Evolutionary conservation across 2,888 invertebrate genomes (phyloP), one percentile per base, ranked within the genome.

Genomic region (Drosophila fulvimacula): DNA sequence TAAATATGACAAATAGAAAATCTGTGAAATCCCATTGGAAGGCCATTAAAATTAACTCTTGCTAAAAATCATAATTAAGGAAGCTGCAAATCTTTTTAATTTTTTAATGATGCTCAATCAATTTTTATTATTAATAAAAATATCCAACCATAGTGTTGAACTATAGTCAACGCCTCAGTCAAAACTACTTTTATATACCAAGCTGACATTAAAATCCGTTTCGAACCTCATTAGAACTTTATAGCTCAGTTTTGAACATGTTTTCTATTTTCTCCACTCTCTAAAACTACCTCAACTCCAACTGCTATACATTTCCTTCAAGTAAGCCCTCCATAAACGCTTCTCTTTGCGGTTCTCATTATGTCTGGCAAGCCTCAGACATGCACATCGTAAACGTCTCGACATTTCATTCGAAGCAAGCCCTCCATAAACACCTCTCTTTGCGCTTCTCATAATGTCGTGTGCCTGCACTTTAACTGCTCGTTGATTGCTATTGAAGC

Each of bases 361-460:
- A 21, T 10, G 13, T 13, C 48, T 30, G 3, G 30, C 30, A 6
- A 27, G 24, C n/a, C 15, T 21, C n/a, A 38, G n/a, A 17, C n/a
- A 38, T 7, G 0, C n/a, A 5, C n/a, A 46, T 10, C 48, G 11
- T 30, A 17, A 13, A 30, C 30, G 0, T 30, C 17, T 24, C 3
- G 1, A 10, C 15, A n/a, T 24, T 24, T 24, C 42, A 24, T 44
- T 6, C 24, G 15, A 2, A 30, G 48, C 48, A n/a, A 13, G 30
- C 48, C 48, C 51, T 21, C 21, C 51, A 10, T 15, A 21, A 24
- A 5, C 10, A 13, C 53, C 39, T 34, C 49, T 72, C 49, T 51
- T 10, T 0, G 39, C 15, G 39, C 68, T 74, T 68, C 61, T 73
- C 42, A 55, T 36, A 1, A 11, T 9, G n/a, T 17, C 10, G 5